Evolutionary conservation across 1,140 invertebrate genomes (phyloP).

Genomic region (Centruroides vittatus): DNA sequence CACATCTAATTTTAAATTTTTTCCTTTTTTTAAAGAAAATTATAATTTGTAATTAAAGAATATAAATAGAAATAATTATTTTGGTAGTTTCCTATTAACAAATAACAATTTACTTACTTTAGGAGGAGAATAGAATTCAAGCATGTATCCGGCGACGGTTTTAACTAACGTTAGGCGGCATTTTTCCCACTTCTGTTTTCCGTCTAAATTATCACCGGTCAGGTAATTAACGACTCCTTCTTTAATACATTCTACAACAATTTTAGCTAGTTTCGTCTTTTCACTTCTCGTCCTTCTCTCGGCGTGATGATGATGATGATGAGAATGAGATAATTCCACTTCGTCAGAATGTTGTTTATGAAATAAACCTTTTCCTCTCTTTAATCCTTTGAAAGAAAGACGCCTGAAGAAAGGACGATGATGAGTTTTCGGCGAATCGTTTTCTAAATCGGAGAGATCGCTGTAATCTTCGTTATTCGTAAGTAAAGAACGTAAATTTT

Average conservation of each 20-base stretch:
- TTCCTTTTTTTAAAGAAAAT: no score
- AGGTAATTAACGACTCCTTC: constrained; percentile 87
- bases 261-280: constrained; percentile 75
- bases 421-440: constrained; percentile 56
- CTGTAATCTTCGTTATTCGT: constrained; percentile 33
- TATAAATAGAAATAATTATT: no score
- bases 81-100: no score
- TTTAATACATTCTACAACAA: constrained; percentile 79
- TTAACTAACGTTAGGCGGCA: constrained; percentile 78
- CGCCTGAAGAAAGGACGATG: constrained; percentile 64
- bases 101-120: constrained; percentile 41
- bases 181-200: constrained; percentile 87
- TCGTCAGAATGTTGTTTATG: constrained; percentile 86
- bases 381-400: constrained; percentile 74
- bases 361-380: constrained; percentile 66
- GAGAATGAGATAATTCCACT: constrained; percentile 50
- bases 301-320: constrained; percentile 13
- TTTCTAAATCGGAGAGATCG: constrained; percentile 53
- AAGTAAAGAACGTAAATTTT: constrained; percentile 6
- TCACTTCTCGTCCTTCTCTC: constrained; percentile 29
- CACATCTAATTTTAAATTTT: no score
- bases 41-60: no score
- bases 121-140: constrained; percentile 91
- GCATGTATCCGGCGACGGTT: constrained; percentile 79
- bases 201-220: constrained; percentile 69